Evolutionary conservation across 2,113 vertebrate species (phyloP).

Genomic region (Hippocampus zosterae): DNA sequence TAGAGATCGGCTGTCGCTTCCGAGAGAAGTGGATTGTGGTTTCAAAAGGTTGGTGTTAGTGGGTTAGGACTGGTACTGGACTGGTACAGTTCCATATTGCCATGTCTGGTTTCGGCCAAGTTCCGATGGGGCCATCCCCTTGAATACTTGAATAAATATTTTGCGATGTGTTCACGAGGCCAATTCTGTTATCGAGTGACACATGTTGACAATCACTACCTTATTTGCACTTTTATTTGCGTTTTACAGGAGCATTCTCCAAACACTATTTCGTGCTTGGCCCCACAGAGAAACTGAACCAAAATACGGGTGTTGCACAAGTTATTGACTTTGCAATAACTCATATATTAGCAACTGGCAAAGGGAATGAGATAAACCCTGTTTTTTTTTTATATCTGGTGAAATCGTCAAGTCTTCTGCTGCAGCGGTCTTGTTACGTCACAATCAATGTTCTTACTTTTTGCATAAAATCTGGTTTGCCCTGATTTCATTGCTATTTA

Average conservation of each 20-base stretch:
- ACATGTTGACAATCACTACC: constrained; percentile 11
- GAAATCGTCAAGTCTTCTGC: too few species aligned
- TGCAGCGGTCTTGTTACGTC: too few species aligned
- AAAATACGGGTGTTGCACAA: background rate
- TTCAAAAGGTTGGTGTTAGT: constrained; percentile 34
- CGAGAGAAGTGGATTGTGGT: constrained; percentile 32
- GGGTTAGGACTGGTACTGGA: background rate
- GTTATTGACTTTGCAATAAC: background rate
- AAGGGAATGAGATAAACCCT: too few species aligned
- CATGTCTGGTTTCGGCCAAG: background rate
- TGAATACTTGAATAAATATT: too few species aligned
- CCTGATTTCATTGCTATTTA: too few species aligned
- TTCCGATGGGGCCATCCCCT: background rate
- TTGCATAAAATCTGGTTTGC: background rate
- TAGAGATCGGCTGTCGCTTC: constrained; percentile 41
- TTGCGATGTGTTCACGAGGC: background rate
- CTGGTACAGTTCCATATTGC: background rate
- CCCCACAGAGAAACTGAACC: background rate
- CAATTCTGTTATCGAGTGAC: constrained; percentile 3
- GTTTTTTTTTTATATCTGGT: too few species aligned
- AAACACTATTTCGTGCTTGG: background rate
- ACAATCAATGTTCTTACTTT: too few species aligned
- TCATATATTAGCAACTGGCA: too few species aligned
- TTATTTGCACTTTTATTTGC: constrained; percentile 4
- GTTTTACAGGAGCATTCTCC: constrained; percentile 6